Evolutionary conservation across 1,140 invertebrate genomes (phyloP), one percentile per base, ranked within the genome.

Genomic region (Bombus fervidus): DNA sequence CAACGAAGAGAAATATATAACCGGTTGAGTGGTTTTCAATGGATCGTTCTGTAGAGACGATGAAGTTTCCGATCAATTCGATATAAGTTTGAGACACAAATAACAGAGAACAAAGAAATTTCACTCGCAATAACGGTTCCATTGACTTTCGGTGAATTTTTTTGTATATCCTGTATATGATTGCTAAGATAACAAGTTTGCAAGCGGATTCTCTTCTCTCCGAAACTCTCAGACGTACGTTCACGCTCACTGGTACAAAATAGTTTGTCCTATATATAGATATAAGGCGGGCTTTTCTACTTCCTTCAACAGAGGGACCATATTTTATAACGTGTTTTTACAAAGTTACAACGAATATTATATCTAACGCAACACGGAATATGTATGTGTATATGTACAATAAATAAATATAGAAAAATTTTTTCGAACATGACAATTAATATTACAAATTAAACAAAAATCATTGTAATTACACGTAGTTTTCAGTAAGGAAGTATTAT

Each of bases 1-100:
- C n/a, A 37, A 47, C 13, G 62, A 37, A 57, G 25, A 73, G n/a
- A 86, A 77, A 86, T 81, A 39, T 81, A 81, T 80, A 84, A 53
- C 43, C 37, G n/a, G n/a, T 75, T 37, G 75, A 47, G 15, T 81
- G 77, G 68, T 39, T 81, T 76, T 72, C 64, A 57, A 64, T 78
- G 8, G 62, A 78, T 78, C 31, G 25, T 66, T 66, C 39, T 41
- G 18, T 2, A 43, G 37, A n/a, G 64, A 78, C 59, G 59, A 64
- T n/a, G 59, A 41, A 43, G 15, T n/a, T 78, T 78, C 59, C 62
- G 25, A 64, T 39, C 47, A 39, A 41, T 31, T 64, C 37, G 31
- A 78, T 59, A 78, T 78, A 66, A 64, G 25, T 64, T 43, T 39
- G 25, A 78, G 59, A n/a, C 28, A 78, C 22, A 39, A 28, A 57